phyloP scores from a whole-genome alignment of 2,888 invertebrate species.

The Brachynemurus nebulosus region DNA sequence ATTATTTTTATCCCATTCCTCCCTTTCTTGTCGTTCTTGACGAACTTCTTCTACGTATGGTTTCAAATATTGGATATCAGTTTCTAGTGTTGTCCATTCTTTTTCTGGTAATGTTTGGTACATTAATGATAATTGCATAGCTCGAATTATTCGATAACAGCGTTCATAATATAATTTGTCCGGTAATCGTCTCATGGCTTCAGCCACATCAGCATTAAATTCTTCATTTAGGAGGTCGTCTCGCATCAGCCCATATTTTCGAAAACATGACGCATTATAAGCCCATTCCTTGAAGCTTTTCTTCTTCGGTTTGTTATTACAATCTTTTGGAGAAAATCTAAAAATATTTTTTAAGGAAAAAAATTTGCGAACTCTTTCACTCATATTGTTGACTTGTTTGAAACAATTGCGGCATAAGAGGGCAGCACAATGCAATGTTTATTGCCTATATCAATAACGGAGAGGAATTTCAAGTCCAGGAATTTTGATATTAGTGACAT shows the following conservation, averaged over 20 bases:
- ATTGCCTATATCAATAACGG: no score
- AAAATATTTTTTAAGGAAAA: no score
- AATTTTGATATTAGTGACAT: no score
- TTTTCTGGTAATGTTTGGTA: conserved; percentile 74
- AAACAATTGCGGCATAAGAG: no score
- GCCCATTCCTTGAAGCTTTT: no score
- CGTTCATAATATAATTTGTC: conserved; percentile 61
- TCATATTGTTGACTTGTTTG: no score
- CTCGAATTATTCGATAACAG: conserved; percentile 70
- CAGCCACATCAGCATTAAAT: conserved; percentile 49
- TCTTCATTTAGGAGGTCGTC: conserved; percentile 72
- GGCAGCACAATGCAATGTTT: no score
- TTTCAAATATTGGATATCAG: conserved; percentile 66
- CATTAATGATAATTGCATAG: conserved; percentile 61
- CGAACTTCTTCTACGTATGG: conserved; percentile 69
- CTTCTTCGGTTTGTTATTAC: no score
- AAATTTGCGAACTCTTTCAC: no score
- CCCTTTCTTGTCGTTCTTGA: conserved; percentile 61
- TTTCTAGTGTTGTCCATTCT: conserved; percentile 83
- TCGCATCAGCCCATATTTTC: conserved; percentile 66
- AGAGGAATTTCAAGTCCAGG: no score
- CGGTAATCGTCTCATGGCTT: conserved; percentile 73
- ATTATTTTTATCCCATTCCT: conserved; percentile 58
- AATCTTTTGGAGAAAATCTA: no score
- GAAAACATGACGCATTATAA: conserved; percentile 67